These are phyloP conservation scores for Anoura caudifer DNA, from an alignment of 2,113 vertebrate genomes.

Conservation along the genomic window DNA sequence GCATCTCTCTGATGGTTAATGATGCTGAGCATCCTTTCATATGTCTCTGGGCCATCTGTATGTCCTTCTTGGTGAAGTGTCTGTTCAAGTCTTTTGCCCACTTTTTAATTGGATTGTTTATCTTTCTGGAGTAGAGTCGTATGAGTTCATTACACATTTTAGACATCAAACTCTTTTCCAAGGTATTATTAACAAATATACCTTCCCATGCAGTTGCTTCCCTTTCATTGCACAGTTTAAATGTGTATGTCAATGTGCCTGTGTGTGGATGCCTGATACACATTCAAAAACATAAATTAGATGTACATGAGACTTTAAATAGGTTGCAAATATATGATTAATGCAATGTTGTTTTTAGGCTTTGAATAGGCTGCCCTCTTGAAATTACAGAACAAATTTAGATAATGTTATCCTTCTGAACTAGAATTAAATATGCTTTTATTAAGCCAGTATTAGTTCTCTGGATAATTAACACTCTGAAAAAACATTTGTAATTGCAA, in stretches of 20 bases:
- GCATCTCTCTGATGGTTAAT: no score
- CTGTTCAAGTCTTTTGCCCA: no score
- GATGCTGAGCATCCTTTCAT: no score
- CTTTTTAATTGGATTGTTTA: no score
- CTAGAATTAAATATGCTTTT: not conserved
- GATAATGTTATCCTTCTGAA: not conserved
- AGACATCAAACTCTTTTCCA: no score
- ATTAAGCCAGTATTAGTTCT: not conserved
- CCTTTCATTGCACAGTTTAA: not conserved
- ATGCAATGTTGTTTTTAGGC: not conserved
- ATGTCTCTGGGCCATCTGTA: no score
- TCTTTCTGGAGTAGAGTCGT: no score
- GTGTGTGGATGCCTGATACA: not conserved
- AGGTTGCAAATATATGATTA: not conserved
- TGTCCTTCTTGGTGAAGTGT: no score
- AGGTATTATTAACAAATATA: no score
- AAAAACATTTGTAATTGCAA: not conserved
- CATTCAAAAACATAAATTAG: not conserved
- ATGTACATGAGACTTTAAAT: not conserved
- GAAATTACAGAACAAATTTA: not conserved
- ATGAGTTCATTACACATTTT: no score
- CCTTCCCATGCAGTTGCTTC: no score
- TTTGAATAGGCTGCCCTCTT: not conserved
- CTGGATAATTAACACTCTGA: not conserved
- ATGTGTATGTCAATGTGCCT: not conserved